Conservation (phyloP, 2,113 vertebrate species). For the Pitta sordida region DNA sequence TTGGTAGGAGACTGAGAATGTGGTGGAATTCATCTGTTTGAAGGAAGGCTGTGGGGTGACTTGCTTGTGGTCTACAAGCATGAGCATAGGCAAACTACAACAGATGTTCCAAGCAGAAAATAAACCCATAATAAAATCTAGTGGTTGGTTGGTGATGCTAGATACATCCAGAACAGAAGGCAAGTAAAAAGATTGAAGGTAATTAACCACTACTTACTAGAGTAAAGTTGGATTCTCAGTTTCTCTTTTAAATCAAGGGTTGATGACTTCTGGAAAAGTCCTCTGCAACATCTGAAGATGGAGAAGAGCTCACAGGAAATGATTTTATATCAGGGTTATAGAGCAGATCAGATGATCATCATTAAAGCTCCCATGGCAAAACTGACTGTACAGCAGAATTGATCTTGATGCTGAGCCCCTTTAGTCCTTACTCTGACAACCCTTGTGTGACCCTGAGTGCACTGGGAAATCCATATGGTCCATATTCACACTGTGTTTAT, state of each 20-base stretch:
- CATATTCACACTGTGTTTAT: neutral
- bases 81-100: conserved; percentile 33
- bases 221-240: conserved; percentile 21
- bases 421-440: neutral
- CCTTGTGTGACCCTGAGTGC: neutral
- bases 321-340: neutral
- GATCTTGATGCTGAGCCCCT: neutral
- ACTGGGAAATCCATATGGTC: neutral
- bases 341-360: neutral
- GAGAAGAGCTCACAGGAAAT: neutral
- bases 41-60: conserved; percentile 6
- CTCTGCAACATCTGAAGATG: neutral
- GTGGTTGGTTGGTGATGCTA: conserved; percentile 32
- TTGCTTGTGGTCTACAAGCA: conserved; percentile 41
- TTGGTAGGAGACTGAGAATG: neutral
- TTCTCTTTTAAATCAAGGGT: neutral
- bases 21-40: neutral
- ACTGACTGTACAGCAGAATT: neutral
- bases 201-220: conserved; percentile 31
- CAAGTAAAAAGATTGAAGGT: neutral
- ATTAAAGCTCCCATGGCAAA: neutral
- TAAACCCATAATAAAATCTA: conserved; percentile 41
- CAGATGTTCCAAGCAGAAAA: conserved; percentile 54
- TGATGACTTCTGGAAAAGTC: neutral
- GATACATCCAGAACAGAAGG: conserved; percentile 33